A percentile compares a stretch with the other conserved stretches of the same genome.
Evolutionary conservation across 2,113 vertebrate genomes (phyloP).

Genomic region (Anhinga rufa): DNA sequence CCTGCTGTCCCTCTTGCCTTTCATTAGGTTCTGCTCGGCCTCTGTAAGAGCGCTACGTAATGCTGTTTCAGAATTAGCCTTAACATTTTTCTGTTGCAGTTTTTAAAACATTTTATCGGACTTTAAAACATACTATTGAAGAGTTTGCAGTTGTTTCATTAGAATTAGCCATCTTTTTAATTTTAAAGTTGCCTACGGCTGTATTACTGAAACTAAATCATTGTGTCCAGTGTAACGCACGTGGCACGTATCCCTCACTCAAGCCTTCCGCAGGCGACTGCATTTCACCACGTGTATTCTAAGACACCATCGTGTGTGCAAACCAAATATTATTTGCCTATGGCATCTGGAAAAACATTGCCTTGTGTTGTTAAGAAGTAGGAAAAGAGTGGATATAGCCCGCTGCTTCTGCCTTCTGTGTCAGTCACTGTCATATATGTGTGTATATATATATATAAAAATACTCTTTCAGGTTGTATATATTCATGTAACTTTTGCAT

Average conservation of each 20-base stretch:
- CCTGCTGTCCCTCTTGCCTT: neutral
- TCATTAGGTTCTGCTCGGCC: neutral
- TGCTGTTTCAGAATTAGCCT: neutral
- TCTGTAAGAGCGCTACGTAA: neutral
- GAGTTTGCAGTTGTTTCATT: neutral
- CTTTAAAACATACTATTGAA: neutral
- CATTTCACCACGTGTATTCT: neutral
- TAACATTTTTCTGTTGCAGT: neutral
- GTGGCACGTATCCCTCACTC: neutral
- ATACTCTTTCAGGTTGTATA: conserved; percentile 28
- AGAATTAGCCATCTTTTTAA: neutral
- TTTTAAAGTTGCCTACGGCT: neutral
- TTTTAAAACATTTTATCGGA: neutral
- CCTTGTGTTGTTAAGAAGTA: neutral
- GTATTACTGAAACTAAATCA: neutral
- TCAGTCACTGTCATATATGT: conserved; percentile 1
- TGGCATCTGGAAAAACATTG: neutral
- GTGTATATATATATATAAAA: neutral
- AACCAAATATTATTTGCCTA: neutral
- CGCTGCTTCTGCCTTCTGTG: neutral
- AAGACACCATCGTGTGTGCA: neutral
- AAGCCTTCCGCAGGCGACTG: neutral
- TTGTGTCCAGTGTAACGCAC: neutral
- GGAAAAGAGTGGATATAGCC: neutral
- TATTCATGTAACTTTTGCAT: conserved; percentile 41